Evolutionary conservation across 2,888 invertebrate species (phyloP).

Genomic region (Spodoptera exigua): DNA sequence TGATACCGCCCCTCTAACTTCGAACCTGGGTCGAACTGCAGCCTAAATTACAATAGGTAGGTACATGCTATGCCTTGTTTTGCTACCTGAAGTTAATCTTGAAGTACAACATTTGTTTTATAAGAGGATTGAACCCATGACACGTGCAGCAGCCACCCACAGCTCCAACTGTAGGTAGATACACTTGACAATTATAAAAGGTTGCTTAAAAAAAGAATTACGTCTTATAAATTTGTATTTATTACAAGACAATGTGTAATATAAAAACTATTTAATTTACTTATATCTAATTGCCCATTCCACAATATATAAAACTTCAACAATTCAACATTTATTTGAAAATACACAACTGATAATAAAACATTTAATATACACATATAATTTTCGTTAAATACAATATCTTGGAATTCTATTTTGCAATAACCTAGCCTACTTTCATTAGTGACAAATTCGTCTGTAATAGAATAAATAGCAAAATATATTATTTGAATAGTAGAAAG

Average conservation of each 20-base stretch:
- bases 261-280: constrained; percentile 66
- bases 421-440: constrained; percentile 3
- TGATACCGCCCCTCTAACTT: too few species aligned
- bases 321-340: constrained; percentile 58
- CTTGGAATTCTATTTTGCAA: constrained; percentile 6
- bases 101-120: too few species aligned
- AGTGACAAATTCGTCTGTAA: constrained; percentile 3
- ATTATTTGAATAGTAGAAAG: background rate
- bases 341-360: constrained; percentile 45
- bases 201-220: constrained; percentile 1
- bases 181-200: too few species aligned
- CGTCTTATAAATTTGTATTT: constrained; percentile 59
- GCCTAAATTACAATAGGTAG: too few species aligned
- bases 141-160: too few species aligned
- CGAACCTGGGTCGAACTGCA: too few species aligned
- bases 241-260: constrained; percentile 52
- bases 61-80: too few species aligned
- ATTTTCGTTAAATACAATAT: constrained; percentile 14
- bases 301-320: constrained; percentile 67
- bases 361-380: constrained; percentile 2
- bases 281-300: constrained; percentile 72
- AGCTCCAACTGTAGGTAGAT: too few species aligned
- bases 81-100: too few species aligned
- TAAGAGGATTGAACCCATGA: too few species aligned
- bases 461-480: constrained; percentile 3